Evolutionary conservation across 2,797 vertebrate genomes (phyloP), one percentile per base, ranked within the genome.

Genomic region (Balearica regulorum): DNA sequence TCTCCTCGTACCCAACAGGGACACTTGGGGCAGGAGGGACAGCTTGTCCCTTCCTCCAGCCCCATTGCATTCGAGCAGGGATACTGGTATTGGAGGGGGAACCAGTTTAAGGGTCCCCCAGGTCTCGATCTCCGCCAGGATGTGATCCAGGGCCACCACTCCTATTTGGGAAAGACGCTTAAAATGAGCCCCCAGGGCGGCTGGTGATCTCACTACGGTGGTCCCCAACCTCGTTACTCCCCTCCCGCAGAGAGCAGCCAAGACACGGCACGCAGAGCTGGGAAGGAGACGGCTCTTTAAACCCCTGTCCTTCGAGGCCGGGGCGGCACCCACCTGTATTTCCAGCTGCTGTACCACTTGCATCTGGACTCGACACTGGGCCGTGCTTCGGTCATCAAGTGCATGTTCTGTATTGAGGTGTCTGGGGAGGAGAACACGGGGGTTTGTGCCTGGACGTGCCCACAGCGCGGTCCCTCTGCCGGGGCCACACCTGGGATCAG

Each of bases 281-380:
- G 65, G 25, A 77, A 68, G 55, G 17, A 48, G 33, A 21, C 0
- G 2, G 69, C 31, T 55, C 54, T 72, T 51, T 12, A 39, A 69
- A 25, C 3, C 5, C 0, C 0, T 0, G 8, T 2, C 46, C 24
- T 2, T 6, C 2, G 21, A 17, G 49, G 31, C 60, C 3, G 61
- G 21, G 72, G 48, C 3, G 5, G 61, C 15, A 93, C 98, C 73
- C 96, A 99, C 99, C 99, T 99, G 99, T 97, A 99, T 99, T 98
- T 99, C 99, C 98, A 99, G 98, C 98, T 99, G 99, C 97, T 99
- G 99, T 83, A 99, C 99, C 98, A 99, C 99, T 98, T 99, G 99
- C 99, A 99, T 99, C 98, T 99, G 99, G 90, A 99, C 99, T 96
- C 99, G 98, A 97, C 99, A 99, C 98, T 99, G 99, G 91, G 99